Evolutionary conservation across 2,888 invertebrate genomes (phyloP).

Genomic region (Lochmaea capreae): DNA sequence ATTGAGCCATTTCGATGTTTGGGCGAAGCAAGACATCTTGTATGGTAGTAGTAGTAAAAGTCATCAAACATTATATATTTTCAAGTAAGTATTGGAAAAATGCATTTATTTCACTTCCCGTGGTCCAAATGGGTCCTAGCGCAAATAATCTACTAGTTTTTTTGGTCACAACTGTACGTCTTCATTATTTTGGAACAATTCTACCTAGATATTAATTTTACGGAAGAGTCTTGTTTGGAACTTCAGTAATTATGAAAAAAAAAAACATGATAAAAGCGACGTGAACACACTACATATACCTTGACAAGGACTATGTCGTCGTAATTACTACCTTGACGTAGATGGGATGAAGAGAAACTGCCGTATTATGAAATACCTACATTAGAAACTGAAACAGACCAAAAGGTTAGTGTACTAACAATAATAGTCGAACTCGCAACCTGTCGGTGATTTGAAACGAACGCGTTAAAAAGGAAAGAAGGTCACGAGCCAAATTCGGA

Average conservation of each 20-base stretch:
- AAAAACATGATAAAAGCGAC: neutral
- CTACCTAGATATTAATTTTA: neutral
- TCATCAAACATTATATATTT: too few relatives aligned
- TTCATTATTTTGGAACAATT: neutral
- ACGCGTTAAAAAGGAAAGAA: neutral
- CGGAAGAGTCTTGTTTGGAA: neutral
- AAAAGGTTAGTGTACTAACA: conserved; percentile 1
- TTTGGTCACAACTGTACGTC: neutral
- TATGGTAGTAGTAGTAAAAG: too few relatives aligned
- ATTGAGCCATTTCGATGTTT: too few relatives aligned
- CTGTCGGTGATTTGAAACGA: neutral
- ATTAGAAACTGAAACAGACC: conserved; percentile 8
- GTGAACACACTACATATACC: neutral
- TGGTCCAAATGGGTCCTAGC: too few relatives aligned
- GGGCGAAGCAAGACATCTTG: too few relatives aligned
- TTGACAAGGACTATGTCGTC: neutral
- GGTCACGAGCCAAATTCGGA: conserved; percentile 2
- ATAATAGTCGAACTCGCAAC: neutral
- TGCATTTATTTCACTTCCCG: too few relatives aligned
- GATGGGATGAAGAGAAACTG: conserved; percentile 1
- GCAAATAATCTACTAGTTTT: neutral
- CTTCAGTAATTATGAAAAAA: neutral
- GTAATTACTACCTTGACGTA: neutral
- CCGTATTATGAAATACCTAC: conserved; percentile 3
- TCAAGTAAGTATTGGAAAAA: too few relatives aligned